Evolutionary conservation across 1,140 invertebrate genomes (phyloP).

Genomic region (Varroa destructor): DNA sequence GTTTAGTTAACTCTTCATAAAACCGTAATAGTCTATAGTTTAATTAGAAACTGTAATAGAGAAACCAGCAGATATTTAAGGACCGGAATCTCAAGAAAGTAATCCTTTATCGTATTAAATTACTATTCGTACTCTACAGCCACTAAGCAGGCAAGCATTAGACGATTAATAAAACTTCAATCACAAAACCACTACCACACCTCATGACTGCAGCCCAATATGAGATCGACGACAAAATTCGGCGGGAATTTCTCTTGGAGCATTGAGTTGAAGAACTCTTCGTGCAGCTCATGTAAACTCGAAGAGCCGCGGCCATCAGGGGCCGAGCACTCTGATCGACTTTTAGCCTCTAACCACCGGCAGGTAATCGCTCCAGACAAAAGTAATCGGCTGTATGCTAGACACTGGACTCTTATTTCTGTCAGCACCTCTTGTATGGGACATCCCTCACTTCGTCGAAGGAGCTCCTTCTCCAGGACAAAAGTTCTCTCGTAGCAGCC

Average conservation of each 20-base stretch:
- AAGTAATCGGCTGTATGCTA: not conserved
- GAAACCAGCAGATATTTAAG: no score
- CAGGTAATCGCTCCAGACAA: not conserved
- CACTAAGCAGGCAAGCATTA: no score
- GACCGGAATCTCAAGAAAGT: no score
- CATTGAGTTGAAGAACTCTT: not conserved
- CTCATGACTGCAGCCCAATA: not conserved
- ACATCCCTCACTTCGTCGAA: not conserved
- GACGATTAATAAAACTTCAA: no score
- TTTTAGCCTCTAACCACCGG: no score
- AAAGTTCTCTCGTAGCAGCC: not conserved
- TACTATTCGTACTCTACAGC: no score
- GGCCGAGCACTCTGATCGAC: no score
- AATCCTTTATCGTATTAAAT: no score
- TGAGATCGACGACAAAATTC: constrained; percentile 3
- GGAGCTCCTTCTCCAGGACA: not conserved
- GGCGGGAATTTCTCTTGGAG: not conserved
- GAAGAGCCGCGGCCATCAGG: no score
- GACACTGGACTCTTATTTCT: not conserved
- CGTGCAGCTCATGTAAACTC: not conserved
- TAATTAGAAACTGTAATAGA: no score
- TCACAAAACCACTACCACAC: not conserved
- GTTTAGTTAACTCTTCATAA: no score
- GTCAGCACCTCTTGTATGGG: not conserved
- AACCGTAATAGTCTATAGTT: no score